phyloP scores from a whole-genome alignment of 2,888 invertebrate species.

The Troides helena region DNA sequence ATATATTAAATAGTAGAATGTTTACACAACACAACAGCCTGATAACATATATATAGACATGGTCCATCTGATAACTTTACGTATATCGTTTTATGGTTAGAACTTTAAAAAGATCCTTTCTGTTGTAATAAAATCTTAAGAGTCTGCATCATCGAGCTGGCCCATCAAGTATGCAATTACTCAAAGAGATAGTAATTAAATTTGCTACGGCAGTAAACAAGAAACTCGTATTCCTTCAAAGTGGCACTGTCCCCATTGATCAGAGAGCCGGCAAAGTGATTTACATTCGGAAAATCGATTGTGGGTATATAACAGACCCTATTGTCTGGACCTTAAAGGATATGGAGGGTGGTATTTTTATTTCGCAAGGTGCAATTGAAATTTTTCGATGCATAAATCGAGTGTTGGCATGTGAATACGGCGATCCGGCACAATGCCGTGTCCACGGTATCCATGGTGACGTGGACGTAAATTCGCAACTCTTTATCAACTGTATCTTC shows the following conservation, averaged over 20 bases:
- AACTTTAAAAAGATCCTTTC: too few species aligned
- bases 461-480: constrained; percentile 56
- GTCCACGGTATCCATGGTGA: constrained; percentile 48
- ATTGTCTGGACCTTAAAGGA: background rate
- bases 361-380: constrained; percentile 32
- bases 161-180: constrained; percentile 59
- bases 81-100: too few species aligned
- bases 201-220: constrained; percentile 60
- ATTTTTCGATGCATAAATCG: constrained; percentile 60
- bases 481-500: constrained; percentile 57
- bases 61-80: too few species aligned
- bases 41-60: too few species aligned
- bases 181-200: constrained; percentile 69
- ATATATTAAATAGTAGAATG: too few species aligned
- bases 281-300: constrained; percentile 21
- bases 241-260: constrained; percentile 56
- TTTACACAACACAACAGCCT: too few species aligned
- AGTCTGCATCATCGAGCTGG: constrained; percentile 30
- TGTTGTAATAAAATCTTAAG: constrained; percentile 25
- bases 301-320: constrained; percentile 31
- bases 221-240: constrained; percentile 50
- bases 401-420: constrained; percentile 72
- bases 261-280: constrained; percentile 37
- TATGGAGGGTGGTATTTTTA: constrained; percentile 29
- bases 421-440: constrained; percentile 56